Base-by-base conservation (phyloP, 2,797 vertebrate genomes). In the Amblyopsis hoosieri region DNA sequence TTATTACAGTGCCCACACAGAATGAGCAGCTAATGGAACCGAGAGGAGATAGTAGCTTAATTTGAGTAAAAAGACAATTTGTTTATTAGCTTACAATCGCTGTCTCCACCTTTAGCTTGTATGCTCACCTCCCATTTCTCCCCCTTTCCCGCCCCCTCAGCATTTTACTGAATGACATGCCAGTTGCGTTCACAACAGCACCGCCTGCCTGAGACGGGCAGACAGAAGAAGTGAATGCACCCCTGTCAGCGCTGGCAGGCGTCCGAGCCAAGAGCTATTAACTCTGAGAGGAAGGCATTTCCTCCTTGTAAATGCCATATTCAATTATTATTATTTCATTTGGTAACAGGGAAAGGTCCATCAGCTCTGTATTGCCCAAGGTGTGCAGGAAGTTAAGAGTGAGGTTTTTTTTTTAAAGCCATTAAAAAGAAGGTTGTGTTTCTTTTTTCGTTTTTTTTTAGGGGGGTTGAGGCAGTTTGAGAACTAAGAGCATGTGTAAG, bases 261-360 rank as follows among this genome's bases (percentile, higher is more conserved):
- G 48, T 67, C 80, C 53, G 81, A 90, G 90, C 93, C 91, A 93
- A 92, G 81, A 90, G 86, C 91, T 88, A 92, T 93, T 93, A 93
- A 92, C 87, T 91, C 85, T 90, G 91, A 93, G 90, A 91, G 90
- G 91, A 93, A 92, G 91, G 92, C 91, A 93, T 93, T 93, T 93
- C 92, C 93, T 93, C 85, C 91, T 93, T 93, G 92, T 93, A 94
- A 93, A 93, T 93, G 93, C 91, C 93, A 93, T 91, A 90, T 93
- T 92, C 91, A 92, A 93, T 94, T 93, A 93, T 93, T 92, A 92
- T 93, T 92, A 91, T 93, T 93, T 92, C 90, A 92, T 93, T 92
- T 91, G 89, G 89, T 93, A 91, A 91, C 87, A 87, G 87, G 89
- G 92, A 91, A 90, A 92, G 91, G 88, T 84, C 87, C 88, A 92